These are phyloP conservation scores for Nycticorax nycticorax DNA, from an alignment of 2,113 vertebrate species.

Conservation along the genomic window DNA sequence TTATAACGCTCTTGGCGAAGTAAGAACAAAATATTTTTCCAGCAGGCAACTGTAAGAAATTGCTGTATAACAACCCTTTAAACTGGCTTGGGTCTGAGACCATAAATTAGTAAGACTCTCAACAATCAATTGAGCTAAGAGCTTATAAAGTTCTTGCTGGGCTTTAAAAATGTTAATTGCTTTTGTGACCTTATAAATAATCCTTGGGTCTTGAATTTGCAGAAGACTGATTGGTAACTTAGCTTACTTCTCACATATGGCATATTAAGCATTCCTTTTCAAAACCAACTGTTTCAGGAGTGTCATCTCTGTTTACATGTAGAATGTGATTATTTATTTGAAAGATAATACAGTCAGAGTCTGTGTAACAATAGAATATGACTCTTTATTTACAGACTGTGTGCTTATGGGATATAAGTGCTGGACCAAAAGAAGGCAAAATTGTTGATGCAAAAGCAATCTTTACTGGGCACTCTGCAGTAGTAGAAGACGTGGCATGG, in stretches of 20 bases:
- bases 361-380: neutral
- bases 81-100: neutral
- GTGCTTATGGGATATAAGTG: constrained; percentile 92
- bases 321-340: neutral
- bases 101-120: neutral
- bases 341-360: neutral
- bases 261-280: neutral
- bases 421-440: constrained; percentile 89
- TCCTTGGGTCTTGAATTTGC: neutral
- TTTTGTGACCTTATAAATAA: neutral
- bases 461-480: constrained; percentile 93
- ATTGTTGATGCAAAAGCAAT: constrained; percentile 90
- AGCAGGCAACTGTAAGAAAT: neutral
- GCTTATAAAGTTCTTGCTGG: neutral
- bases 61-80: neutral
- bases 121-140: neutral
- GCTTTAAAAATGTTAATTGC: neutral
- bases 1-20: neutral
- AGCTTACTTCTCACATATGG: neutral
- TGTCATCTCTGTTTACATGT: neutral
- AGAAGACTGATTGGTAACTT: neutral
- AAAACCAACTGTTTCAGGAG: neutral
- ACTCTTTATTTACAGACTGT: constrained; percentile 80
- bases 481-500: constrained; percentile 95
- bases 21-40: neutral